A percentile compares a stretch with the other conserved stretches of the same genome.
Conservation (phyloP, 2,888 invertebrate genomes). For the Epinotia demarniana region DNA sequence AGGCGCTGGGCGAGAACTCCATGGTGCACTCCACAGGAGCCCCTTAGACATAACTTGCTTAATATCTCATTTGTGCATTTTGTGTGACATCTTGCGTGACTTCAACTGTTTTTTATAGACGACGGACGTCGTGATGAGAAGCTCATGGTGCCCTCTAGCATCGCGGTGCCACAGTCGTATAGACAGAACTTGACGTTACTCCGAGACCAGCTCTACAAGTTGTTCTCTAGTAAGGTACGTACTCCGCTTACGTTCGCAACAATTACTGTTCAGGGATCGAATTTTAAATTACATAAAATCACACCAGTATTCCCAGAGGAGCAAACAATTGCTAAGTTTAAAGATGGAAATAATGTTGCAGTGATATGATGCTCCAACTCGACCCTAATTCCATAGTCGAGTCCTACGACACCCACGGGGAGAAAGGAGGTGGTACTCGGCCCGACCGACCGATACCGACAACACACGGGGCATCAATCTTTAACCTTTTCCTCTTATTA, state of each 20-base stretch:
- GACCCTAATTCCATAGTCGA: too few relatives aligned
- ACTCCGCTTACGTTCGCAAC: neutral
- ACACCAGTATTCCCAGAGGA: too few relatives aligned
- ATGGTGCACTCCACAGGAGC: too few relatives aligned
- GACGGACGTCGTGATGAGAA: slow-evolving; percentile 62
- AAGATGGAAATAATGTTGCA: too few relatives aligned
- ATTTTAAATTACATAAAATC: neutral
- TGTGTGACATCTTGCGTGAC: neutral
- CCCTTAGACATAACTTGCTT: neutral
- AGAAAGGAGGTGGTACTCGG: too few relatives aligned
- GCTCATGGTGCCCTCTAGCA: slow-evolving; percentile 60
- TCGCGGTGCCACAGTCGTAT: slow-evolving; percentile 73
- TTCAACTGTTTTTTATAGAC: slow-evolving; percentile 62
- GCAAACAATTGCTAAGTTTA: too few relatives aligned
- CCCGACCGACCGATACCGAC: too few relatives aligned
- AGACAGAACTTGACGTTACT: slow-evolving; percentile 72
- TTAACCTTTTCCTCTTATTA: neutral
- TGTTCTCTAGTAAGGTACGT: slow-evolving; percentile 70
- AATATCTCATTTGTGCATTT: neutral
- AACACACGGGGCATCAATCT: too few relatives aligned
- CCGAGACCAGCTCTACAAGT: slow-evolving; percentile 71
- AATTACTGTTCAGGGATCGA: neutral
- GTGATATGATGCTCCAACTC: too few relatives aligned
- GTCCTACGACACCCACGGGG: too few relatives aligned
- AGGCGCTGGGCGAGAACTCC: too few relatives aligned